Conservation (phyloP, 1,140 invertebrate species). For the Lerema accius region DNA sequence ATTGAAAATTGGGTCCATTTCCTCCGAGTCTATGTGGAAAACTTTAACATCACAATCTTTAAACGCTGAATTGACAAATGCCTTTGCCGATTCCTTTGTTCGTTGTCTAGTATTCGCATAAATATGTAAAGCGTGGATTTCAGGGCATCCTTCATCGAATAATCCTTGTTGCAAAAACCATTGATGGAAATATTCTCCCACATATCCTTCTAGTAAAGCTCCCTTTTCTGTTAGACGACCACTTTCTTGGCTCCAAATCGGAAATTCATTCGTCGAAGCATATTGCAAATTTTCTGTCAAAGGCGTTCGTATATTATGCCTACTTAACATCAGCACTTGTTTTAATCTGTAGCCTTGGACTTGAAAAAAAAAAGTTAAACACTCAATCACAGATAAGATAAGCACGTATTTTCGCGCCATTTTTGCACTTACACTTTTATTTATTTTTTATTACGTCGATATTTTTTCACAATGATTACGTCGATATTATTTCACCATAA, state of each 20-base stretch:
- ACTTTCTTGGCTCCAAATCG: conserved; percentile 45
- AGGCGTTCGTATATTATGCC: conserved; percentile 70
- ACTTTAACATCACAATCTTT: conserved; percentile 52
- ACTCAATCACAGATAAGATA: conserved; percentile 26
- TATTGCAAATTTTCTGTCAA: conserved; percentile 48
- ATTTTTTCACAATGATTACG: no score
- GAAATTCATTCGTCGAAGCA: conserved; percentile 47
- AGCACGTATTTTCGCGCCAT: conserved; percentile 41
- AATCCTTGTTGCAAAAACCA: conserved; percentile 51
- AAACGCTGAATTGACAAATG: conserved; percentile 59
- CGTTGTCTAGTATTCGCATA: conserved; percentile 63
- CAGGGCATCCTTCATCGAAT: conserved; percentile 49
- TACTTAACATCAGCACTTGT: conserved; percentile 64
- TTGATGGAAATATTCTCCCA: conserved; percentile 50
- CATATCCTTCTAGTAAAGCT: conserved; percentile 49
- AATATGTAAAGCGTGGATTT: conserved; percentile 44
- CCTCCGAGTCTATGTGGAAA: conserved; percentile 41
- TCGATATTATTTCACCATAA: background rate
- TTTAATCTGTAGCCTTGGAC: conserved; percentile 45
- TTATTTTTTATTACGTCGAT: conserved; percentile 41
- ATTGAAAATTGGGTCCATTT: conserved; percentile 62
- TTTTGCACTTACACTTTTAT: conserved; percentile 15
- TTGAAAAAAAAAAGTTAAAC: conserved; percentile 32
- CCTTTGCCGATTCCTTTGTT: conserved; percentile 56
- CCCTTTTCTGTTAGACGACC: conserved; percentile 58